phyloP scores from a whole-genome alignment of 2,888 invertebrate genomes.

The Platycheirus albimanus region DNA sequence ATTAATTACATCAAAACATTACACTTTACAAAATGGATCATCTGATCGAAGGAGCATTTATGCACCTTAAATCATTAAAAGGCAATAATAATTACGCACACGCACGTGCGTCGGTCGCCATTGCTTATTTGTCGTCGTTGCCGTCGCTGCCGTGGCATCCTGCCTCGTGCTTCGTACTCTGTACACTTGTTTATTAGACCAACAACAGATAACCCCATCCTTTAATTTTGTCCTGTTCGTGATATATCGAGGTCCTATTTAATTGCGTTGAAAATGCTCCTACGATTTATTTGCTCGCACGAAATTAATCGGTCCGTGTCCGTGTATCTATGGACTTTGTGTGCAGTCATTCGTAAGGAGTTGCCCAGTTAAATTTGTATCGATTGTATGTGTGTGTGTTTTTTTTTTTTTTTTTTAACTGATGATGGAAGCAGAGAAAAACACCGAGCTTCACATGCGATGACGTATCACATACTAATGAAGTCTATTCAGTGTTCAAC shows the following conservation, averaged over 20 bases:
- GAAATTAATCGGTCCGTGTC: conserved; percentile 64
- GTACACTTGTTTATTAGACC: background rate
- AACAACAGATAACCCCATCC: background rate
- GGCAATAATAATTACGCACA: conserved; percentile 34
- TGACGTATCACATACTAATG: conserved; percentile 69
- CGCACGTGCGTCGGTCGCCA: background rate
- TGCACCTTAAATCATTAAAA: conserved; percentile 17
- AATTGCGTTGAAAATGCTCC: conserved; percentile 65
- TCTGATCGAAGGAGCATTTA: background rate
- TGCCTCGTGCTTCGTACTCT: too few species aligned
- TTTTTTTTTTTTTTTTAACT: too few species aligned
- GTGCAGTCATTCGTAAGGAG: conserved; percentile 56
- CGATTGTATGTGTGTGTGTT: background rate
- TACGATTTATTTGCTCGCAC: conserved; percentile 64
- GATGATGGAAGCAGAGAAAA: too few species aligned
- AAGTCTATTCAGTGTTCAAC: conserved; percentile 40
- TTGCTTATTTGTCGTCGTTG: background rate
- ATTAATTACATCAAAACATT: conserved; percentile 5
- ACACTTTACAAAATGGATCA: background rate
- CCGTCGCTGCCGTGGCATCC: too few species aligned
- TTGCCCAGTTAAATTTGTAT: conserved; percentile 6
- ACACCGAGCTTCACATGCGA: conserved; percentile 7
- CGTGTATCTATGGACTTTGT: conserved; percentile 47
- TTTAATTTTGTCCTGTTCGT: background rate
- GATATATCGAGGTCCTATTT: conserved; percentile 52